Base-by-base conservation (phyloP, 1,140 invertebrate genomes). In the Trachymyrmex septentrionalis region DNA sequence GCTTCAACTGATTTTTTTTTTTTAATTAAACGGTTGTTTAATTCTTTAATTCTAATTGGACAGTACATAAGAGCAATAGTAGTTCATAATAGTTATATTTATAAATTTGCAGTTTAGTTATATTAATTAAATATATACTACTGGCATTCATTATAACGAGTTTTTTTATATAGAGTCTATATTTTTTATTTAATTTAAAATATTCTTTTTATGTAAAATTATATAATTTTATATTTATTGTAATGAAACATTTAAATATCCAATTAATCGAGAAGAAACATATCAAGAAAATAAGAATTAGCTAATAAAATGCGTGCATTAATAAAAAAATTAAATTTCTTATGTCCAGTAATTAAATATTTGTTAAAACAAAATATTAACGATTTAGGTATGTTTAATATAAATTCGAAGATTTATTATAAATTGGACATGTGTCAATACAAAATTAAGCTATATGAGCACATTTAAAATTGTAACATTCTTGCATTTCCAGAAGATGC, bases 111-210 rank as follows among this genome's bases (percentile, higher is more conserved):
- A 44, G 10, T 38, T 38, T 38, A 38, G 34, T 44, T 44, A 3
- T 44, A 44, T 80, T 50, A 50, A 66, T 78, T 80, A 67, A 48
- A 27, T 44, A 9, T 44, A 9, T 44, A 21, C 24, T 1, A 66
- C 9, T 44, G 3, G 10, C 1, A 21, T 9, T 67, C 2, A 67
- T 67, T 3, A 21, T n/a, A 9, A 64, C 27, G 16, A 1, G 5
- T 12, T 67, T 44, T 38, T 67, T 30, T 2, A 30, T 14, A 63
- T 16, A 64, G 38, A 44, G 2, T 12, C 7, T 64, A 30, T 55
- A 19, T n/a, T n/a, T 0, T 21, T 9, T 0, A 14, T 59, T 64
- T 19, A 16, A 64, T 64, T 30, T 19, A 30, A 30, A 66, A 34
- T 34, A 57, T 21, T 66, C 19, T 34, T 30, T 30, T 34, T 66